These are phyloP conservation scores for Hydra vulgaris DNA, from an alignment of 30 jellyfish, hydroid and myxozoan genomes.

Conservation along the genomic window DNA sequence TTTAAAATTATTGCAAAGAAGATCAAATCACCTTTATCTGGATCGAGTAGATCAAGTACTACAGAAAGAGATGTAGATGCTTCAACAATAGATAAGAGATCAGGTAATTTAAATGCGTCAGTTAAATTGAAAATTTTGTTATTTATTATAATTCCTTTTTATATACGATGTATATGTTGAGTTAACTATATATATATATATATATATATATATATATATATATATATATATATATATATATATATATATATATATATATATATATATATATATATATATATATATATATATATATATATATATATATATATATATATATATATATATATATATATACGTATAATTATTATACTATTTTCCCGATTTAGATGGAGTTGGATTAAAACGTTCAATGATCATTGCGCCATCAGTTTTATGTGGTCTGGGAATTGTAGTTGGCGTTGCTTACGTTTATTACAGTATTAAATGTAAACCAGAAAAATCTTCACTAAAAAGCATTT, in stretches of 20 bases:
- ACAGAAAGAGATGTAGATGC: constrained; percentile 6
- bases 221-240: no score
- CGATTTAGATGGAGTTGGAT: background rate
- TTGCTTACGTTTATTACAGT: background rate
- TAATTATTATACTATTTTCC: background rate
- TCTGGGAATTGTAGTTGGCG: background rate
- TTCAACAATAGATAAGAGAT: background rate
- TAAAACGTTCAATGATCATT: background rate
- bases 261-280: no score
- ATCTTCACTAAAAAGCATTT: background rate
- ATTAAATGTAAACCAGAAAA: background rate
- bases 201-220: no score
- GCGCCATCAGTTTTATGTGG: background rate
- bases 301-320: no score
- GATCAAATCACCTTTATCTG: background rate
- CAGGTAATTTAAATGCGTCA: background rate
- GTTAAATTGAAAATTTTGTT: background rate
- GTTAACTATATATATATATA: background rate
- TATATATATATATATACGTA: background rate
- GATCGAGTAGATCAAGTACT: background rate
- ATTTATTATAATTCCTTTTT: no score
- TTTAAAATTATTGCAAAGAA: background rate
- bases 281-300: no score
- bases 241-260: no score
- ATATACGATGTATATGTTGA: no score